Evolutionary conservation across 2,888 invertebrate species (phyloP), one percentile per base, ranked within the genome.

Genomic region (Drosophila meridionalis): DNA sequence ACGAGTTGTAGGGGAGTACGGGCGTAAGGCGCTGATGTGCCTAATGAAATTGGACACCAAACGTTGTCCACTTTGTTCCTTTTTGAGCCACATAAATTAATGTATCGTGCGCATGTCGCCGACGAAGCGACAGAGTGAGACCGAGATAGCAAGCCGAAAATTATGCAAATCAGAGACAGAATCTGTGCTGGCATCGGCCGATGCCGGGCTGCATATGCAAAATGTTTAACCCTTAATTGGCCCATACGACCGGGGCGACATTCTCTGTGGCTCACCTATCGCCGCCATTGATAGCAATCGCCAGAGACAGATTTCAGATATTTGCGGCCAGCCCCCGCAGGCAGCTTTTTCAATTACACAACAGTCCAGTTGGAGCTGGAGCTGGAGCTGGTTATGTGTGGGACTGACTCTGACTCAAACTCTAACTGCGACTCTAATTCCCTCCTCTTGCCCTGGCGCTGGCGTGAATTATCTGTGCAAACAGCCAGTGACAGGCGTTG

Each of bases 141-240:
- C 28, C n/a, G 20, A 52, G 52, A 9, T 14, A 40, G 32, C 59
- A 32, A 73, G 57, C 80, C 79, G 74, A 83, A 79, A 87, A 89
- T 89, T 91, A 89, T 89, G 89, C 89, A 89, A 91, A 91, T 90
- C 86, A 58, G 47, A 65, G 66, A 58, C 71, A 52, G 73, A 69
- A 69, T 74, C 74, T 58, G 69, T 20, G 67, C 47, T 48, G 30
- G 40, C 42, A 69, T 77, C 59, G 80, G 42, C 20, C 20, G 20
- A 20, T 20, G 20, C 20, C 20, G 20, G 20, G 20, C 72, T 75
- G 80, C 79, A 79, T 74, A 82, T 85, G 78, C 76, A 78, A 81
- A 86, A 80, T 84, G 89, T 81, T 89, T 91, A 92, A 91, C 92
- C 91, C 91, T 92, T 91, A 91, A 91, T 92, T 92, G 91, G 88